Percentiles rank a stretch among this genome's conserved stretches.
phyloP scores from a whole-genome alignment of 2,113 vertebrate species.

The Malurus elegans region DNA sequence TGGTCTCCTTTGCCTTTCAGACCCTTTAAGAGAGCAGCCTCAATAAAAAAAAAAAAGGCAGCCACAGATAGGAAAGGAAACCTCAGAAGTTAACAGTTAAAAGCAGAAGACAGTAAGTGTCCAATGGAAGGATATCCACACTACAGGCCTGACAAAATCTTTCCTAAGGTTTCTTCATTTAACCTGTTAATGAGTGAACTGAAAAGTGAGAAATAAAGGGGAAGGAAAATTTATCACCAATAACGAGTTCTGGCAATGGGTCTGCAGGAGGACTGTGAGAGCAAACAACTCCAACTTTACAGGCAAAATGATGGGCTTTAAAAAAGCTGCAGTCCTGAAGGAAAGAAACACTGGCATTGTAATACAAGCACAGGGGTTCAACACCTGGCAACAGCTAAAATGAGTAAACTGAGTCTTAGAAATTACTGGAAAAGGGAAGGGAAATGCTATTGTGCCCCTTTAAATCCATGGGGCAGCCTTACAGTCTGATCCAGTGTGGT shows the following conservation, averaged over 20 bases:
- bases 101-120: background rate
- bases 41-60: background rate
- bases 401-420: background rate
- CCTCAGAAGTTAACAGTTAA: background rate
- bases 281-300: background rate
- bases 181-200: rapidly evolving
- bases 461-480: background rate
- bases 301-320: rapidly evolving
- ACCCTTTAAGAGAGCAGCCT: background rate
- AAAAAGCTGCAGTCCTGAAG: background rate
- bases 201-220: background rate
- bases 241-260: background rate
- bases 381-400: background rate
- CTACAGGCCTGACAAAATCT: background rate
- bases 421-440: background rate
- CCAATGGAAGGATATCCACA: background rate
- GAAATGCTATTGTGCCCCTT: background rate
- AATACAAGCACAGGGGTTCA: background rate
- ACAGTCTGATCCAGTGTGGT: background rate
- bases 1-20: background rate
- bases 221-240: background rate
- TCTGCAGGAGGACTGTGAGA: background rate
- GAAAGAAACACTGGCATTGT: background rate
- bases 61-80: background rate
- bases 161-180: background rate